phyloP scores from a whole-genome alignment of 2,888 invertebrate genomes.

The Alcis repandata region DNA sequence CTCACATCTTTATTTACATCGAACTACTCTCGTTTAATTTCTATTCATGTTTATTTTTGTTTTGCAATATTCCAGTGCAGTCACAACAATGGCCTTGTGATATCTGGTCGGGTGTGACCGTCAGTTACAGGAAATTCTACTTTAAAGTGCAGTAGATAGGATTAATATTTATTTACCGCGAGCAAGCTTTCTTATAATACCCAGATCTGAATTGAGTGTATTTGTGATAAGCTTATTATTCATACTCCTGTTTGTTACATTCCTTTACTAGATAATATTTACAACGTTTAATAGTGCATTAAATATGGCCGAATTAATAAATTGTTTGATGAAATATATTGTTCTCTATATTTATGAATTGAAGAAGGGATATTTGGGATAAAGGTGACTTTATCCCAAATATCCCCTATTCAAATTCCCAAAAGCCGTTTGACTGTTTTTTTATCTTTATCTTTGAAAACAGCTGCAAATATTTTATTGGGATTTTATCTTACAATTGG shows the following conservation, averaged over 20 bases:
- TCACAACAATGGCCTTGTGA: slow-evolving; percentile 4
- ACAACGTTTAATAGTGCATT: too few species aligned
- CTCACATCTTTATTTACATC: slow-evolving; percentile 10
- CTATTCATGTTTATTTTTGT: slow-evolving; percentile 9
- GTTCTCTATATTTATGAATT: too few species aligned
- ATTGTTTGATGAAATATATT: too few species aligned
- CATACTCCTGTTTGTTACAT: background rate
- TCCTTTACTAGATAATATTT: too few species aligned
- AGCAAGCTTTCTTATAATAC: background rate
- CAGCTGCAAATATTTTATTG: too few species aligned
- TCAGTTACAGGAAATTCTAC: background rate
- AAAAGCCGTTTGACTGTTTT: too few species aligned
- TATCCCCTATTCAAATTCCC: too few species aligned
- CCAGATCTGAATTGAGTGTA: background rate
- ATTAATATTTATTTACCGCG: background rate
- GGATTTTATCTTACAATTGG: too few species aligned
- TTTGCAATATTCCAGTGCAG: background rate
- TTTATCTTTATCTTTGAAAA: too few species aligned
- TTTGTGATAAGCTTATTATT: background rate
- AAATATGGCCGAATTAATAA: too few species aligned
- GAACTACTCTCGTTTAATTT: slow-evolving; percentile 9
- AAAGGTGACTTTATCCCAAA: too few species aligned
- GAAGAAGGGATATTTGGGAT: too few species aligned
- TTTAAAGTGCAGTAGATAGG: background rate
- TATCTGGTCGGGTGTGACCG: background rate